Base-by-base conservation (phyloP, 1,140 invertebrate genomes). In the Oedothorax gibbosus region DNA sequence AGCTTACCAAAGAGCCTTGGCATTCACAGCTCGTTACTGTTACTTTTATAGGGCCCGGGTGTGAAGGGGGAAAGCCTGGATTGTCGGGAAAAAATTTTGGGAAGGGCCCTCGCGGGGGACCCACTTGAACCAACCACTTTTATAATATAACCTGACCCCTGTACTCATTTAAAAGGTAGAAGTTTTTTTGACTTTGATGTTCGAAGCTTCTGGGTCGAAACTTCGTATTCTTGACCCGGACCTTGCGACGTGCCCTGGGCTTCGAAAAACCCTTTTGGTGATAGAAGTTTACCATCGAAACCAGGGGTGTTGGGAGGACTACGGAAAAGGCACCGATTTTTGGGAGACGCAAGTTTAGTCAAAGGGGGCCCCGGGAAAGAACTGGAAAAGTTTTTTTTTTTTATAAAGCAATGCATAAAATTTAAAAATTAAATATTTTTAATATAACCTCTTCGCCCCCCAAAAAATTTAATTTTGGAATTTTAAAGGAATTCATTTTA, bases 261-360 rank as follows among this genome's bases (percentile, higher is more conserved):
- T 82, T 99, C 95, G 0, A n/a, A 99, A 96, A 78, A 94, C 96
- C 98, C 98, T 99, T 87, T 95, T 94, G 0, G 94, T 96, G 87
- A 99, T 99, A n/a, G 97, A 98, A 0, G 98, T 97, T 99, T 99
- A 0, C 98, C 98, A 91, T 99, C 97, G 90, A 98, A 99, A 18
- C 97, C 97, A 14, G 98, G 98, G 8, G 96, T 97, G 89, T 91
- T 99, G n/a, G 97, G 10, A 99, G 91, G 66, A 98, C 94, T 0
- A 98, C 97, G 9, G 96, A 98, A 90, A 97, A 96, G 0, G 97
- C 95, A 88, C 96, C 95, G 85, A 99, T 98, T 89, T 99, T 98
- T 14, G n/a, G n/a, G 96, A 97, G 2, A 99, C 92, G 95, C 97
- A 50, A 99, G 91, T 89, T 95, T 95, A 15, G 93, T 94, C 8